Evolutionary conservation across 2,888 invertebrate genomes (phyloP).

Genomic region (Lithosia quadra): DNA sequence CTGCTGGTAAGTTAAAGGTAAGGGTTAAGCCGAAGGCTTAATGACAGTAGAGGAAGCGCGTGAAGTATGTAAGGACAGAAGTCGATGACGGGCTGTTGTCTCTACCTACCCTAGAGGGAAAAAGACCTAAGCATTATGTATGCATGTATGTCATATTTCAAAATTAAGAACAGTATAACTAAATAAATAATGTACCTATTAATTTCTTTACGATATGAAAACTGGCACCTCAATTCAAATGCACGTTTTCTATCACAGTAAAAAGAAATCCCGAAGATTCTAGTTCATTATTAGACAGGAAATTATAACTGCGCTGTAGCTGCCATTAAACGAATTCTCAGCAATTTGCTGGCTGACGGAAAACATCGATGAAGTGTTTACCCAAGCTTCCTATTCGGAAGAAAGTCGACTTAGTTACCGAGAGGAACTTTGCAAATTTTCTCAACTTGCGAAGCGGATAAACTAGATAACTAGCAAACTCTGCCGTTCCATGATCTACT

Average conservation of each 20-base stretch:
- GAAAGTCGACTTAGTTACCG: constrained; percentile 7
- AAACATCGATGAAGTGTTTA: constrained; percentile 37
- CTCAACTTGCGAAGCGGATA: neutral
- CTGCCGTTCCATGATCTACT: neutral
- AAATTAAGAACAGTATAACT: too few relatives aligned
- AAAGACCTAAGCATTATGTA: too few relatives aligned
- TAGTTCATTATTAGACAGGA: constrained; percentile 21
- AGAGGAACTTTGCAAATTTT: neutral
- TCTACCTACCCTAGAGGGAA: too few relatives aligned
- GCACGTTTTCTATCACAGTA: neutral
- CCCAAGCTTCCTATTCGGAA: constrained; percentile 32
- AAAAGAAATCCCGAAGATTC: neutral
- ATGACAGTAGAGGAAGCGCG: too few relatives aligned
- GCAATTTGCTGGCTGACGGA: constrained; percentile 29
- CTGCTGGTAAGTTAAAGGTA: too few relatives aligned
- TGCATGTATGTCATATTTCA: too few relatives aligned
- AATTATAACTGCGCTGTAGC: constrained; percentile 28
- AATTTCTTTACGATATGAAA: too few relatives aligned
- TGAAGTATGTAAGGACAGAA: too few relatives aligned
- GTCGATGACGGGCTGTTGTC: too few relatives aligned
- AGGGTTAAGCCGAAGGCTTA: too few relatives aligned
- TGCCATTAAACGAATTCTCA: constrained; percentile 30
- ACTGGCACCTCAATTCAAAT: too few relatives aligned
- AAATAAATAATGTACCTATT: too few relatives aligned
- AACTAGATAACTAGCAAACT: neutral